Evolutionary conservation across 2,113 vertebrate genomes (phyloP), one percentile per base, ranked within the genome.

Genomic region (Scomber japonicus): DNA sequence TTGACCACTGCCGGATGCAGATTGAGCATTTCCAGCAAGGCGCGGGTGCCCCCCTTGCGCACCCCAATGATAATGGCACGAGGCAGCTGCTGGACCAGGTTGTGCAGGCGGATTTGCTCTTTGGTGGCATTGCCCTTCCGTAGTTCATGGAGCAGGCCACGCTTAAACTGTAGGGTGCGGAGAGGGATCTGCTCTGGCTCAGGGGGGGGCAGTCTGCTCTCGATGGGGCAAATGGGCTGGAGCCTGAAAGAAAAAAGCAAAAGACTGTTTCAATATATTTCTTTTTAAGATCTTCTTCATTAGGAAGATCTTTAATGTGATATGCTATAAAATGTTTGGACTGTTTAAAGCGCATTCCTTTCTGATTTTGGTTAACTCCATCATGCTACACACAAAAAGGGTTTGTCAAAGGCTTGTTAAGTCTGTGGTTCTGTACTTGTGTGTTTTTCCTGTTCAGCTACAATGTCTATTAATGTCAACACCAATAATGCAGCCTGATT

Each of bases 31-130:
- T 99, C 98, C 81, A 99, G 93, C 65, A 99, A 93, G 64, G 97
- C 97, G 1, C 97, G 95, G 0, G 97, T 99, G 77, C 97, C 97
- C 65, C 97, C 97, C 94, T 98, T 99, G 70, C 98, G 94, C 59
- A 99, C 98, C 6, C 98, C 98, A 0, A 99, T 98, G 93, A 99
- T 99, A 78, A 99, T 97, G 91, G 97, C 98, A 83, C 95, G 96
- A 54, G 97, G 98, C 82, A 99, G 95, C 82, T 99, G 97, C 92
- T 97, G 97, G 75, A 98, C 96, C 90, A 97, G 91, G 79, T 96
- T 96, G 91, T 97, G 96, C 79, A 96, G 95, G 72, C 78, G 95
- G 77, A 96, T 96, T 91, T 97, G 97, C 83, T 97, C 96, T 90
- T 95, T 97, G 76, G 95, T 97, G 77, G 93, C 88, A 89, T 97